Evolutionary conservation across 2,113 vertebrate genomes (phyloP), one percentile per base, ranked within the genome.

Genomic region (Zosterops japonicus): DNA sequence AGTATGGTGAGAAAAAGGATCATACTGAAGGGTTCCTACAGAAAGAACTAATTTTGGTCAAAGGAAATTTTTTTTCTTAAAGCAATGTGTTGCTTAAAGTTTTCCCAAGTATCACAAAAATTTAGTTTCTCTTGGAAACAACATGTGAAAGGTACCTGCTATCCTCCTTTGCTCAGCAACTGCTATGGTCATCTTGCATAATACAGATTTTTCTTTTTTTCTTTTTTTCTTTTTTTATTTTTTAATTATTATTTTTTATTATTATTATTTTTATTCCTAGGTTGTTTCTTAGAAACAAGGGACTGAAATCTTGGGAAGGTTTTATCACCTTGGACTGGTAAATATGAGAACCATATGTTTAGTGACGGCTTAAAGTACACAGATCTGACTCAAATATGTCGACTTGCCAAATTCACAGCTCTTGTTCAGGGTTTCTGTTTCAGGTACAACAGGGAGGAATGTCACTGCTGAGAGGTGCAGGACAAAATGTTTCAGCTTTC

Each of bases 261-360:
- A 36, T 36, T 36, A 36, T 39, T 39, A 8, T 39, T 39, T 93
- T 64, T 36, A 60, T 72, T 69, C 41, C 46, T 47, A 69, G 7
- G 28, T 6, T 68, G 27, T 4, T 47, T 61, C 72, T 83, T 60
- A 56, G 19, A 92, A 94, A 83, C 75, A 95, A 92, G 79, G 24
- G 67, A 44, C 68, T 85, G 49, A 90, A 92, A 69, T 76, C 57
- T 39, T 93, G 24, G 33, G 79, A 76, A 64, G 19, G 33, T 56
- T 96, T 95, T 90, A 77, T 88, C 79, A 69, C 67, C 76, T 72
- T 44, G 49, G 19, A 68, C 41, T 83, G 46, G 70, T 69, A 90
- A 89, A 94, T 83, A 94, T 27, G 18, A 89, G 76, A 94, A 92
- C 44, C 71, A 49, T 35, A 80, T 80, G 86, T 76, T 64, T 64